Evolutionary conservation across 2,888 invertebrate species (phyloP), one percentile per base, ranked within the genome.

Genomic region (Sericinus montela): DNA sequence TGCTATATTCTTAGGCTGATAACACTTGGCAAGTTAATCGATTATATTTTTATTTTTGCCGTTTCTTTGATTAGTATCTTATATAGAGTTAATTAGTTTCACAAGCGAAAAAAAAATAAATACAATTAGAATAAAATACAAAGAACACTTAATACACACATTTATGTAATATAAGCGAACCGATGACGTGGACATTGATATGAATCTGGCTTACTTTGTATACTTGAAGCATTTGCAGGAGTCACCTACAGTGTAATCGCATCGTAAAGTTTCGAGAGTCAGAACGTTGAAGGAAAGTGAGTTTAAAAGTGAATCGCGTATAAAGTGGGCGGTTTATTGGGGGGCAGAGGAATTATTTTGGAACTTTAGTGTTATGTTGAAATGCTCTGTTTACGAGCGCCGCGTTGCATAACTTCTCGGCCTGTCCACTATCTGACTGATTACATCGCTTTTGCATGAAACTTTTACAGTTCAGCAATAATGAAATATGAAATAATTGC

Each of bases 311-410:
- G 64, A 69, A 61, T 69, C 63, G 62, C 57, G 59, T 69, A 72
- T 85, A 81, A 84, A 83, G 67, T 70, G 66, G 59, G 60, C 64
- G 72, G 68, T 84, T 86, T 84, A 85, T 70, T 68, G 67, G 63
- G 67, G 56, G 60, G 50, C 61, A 48, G 56, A 63, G 67, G 70
- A 67, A 80, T 85, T 75, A 81, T 79, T 80, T 83, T 68, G 67
- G 74, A 60, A 68, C 65, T 84, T 86, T 80, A 85, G 66, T 78
- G 69, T 64, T 55, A 62, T 82, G 77, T 77, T 69, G 81, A 80
- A 80, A 81, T 65, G 65, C 64, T 68, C 67, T 67, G 65, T 61
- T 63, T 60, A 51, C 58, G 57, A 59, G 52, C 56, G 55, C 58
- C 52, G 60, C 65, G 63, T 82, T 83, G 69, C 73, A 75, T 68